Conservation (phyloP, 2,888 invertebrate species). For the Odontomyia ornata region DNA sequence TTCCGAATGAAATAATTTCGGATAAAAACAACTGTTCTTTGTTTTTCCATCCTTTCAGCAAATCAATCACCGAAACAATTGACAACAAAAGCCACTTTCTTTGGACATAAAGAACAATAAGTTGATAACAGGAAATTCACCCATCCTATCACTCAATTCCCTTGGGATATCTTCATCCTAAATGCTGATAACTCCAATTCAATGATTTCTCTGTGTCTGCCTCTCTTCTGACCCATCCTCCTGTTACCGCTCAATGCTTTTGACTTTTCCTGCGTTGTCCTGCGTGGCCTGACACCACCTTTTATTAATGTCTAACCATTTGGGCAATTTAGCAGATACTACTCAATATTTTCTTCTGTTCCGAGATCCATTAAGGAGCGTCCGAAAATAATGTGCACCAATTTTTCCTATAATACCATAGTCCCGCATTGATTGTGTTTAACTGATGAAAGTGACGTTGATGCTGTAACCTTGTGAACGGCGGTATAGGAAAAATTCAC, state of each 20-base stretch:
- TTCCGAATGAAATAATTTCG: no score
- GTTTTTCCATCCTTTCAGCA: no score
- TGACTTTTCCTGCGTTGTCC: background rate
- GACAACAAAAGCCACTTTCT: no score
- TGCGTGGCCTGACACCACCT: background rate
- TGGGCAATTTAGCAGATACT: background rate
- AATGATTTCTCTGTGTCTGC: no score
- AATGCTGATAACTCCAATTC: no score
- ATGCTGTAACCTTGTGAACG: background rate
- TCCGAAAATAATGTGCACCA: conserved; percentile 3
- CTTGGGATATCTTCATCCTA: no score
- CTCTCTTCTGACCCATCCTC: background rate
- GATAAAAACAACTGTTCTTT: no score
- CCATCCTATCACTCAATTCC: no score
- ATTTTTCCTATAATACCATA: background rate
- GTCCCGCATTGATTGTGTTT: background rate
- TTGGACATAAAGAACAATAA: no score
- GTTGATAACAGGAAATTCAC: no score
- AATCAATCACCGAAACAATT: no score
- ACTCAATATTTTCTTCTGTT: background rate
- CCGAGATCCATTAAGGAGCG: background rate
- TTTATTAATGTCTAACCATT: conserved; percentile 5
- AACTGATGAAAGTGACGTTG: background rate
- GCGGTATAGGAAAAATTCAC: no score
- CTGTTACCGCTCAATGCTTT: background rate